Percentiles rank a stretch among this genome's conserved stretches.
phyloP scores from a whole-genome alignment of 2,888 invertebrate species.

The Chrysina gloriosa region DNA sequence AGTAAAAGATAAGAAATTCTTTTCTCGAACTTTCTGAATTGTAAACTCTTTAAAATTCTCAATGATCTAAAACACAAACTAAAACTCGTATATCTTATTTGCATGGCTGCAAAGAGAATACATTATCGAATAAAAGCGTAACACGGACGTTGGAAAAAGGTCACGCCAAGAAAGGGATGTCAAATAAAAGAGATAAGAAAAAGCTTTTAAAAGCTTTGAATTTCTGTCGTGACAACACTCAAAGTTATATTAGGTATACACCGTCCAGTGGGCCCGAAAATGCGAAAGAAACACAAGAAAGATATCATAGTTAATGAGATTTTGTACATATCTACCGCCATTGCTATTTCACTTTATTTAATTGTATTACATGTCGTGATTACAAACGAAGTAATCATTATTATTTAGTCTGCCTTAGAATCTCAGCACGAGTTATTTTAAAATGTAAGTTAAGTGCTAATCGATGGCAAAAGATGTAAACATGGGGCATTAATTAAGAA shows the following conservation, averaged over 20 bases:
- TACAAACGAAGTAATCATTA: too few relatives aligned
- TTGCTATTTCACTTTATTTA: too few relatives aligned
- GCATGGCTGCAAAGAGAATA: conserved; percentile 31
- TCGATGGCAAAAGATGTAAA: too few relatives aligned
- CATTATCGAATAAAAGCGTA: conserved; percentile 34
- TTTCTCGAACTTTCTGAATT: not conserved
- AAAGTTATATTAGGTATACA: conserved; percentile 20
- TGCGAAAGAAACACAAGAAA: not conserved
- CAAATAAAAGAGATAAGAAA: conserved; percentile 31
- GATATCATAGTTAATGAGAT: too few relatives aligned
- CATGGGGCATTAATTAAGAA: too few relatives aligned
- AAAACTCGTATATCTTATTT: conserved; percentile 33
- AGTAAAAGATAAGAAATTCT: not conserved
- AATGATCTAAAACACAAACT: conserved; percentile 33
- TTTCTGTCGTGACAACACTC: conserved; percentile 32
- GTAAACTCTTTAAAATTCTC: conserved; percentile 34
- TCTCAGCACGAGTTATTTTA: too few relatives aligned
- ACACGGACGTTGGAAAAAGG: conserved; percentile 26
- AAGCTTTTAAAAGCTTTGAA: conserved; percentile 37
- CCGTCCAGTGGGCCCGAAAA: conserved; percentile 18
- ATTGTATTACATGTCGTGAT: too few relatives aligned
- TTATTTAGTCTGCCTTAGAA: too few relatives aligned
- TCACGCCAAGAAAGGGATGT: conserved; percentile 18
- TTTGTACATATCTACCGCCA: too few relatives aligned
- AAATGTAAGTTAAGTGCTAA: too few relatives aligned